A percentile compares a stretch with the other conserved stretches of the same genome.
These are phyloP conservation scores for Lagodon rhomboides DNA, from an alignment of 2,797 vertebrate species.

Conservation along the genomic window DNA sequence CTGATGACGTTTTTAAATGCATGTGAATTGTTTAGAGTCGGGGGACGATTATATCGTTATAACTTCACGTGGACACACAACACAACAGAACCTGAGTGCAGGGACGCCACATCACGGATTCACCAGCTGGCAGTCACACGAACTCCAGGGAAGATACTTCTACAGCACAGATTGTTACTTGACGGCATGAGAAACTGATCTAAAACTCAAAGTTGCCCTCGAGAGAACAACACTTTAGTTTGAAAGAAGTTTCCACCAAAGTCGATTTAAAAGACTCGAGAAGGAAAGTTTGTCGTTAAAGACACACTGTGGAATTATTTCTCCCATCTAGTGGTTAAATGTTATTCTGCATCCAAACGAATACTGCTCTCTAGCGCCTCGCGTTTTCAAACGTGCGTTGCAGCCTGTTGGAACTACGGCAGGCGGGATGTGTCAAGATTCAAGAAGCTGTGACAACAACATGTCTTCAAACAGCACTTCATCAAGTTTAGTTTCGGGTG, in stretches of 20 bases:
- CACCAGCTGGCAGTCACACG: not conserved
- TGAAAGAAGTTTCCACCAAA: conserved; percentile 4
- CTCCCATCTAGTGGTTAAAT: no score
- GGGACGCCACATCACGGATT: not conserved
- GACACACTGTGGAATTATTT: no score
- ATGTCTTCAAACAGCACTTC: no score
- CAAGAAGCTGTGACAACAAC: no score
- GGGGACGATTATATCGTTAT: not conserved
- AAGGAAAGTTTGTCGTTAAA: no score
- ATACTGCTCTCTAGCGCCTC: no score
- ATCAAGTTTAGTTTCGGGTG: no score
- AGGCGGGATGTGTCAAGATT: no score
- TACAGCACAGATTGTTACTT: not conserved
- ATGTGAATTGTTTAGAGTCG: conserved; percentile 6
- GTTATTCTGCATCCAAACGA: no score
- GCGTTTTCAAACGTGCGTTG: no score
- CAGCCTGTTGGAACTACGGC: no score
- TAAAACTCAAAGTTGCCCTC: conserved; percentile 15
- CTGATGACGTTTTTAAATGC: conserved; percentile 25
- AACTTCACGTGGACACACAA: not conserved
- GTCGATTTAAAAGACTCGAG: no score
- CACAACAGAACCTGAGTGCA: not conserved
- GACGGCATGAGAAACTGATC: not conserved
- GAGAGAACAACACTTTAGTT: not conserved
- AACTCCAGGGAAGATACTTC: conserved; percentile 6